Conservation (phyloP, 2,113 vertebrate genomes). For the Corydoras sp. region DNA sequence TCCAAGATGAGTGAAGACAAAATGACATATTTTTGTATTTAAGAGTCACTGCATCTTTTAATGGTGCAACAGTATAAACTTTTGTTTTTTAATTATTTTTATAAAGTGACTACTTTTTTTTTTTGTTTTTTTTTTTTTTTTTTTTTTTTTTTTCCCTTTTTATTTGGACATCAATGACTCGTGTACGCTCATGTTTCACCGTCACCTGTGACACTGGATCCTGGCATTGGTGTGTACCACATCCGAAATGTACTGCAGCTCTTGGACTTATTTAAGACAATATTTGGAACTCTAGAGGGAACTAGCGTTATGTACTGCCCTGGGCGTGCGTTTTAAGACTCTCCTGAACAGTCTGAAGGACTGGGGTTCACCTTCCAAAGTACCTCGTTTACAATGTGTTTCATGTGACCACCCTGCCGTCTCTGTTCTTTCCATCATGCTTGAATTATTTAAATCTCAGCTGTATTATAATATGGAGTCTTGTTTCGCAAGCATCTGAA, state of each 20-base stretch:
- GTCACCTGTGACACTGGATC: constrained; percentile 82
- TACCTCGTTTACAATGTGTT: constrained; percentile 95
- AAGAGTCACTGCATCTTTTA: constrained; percentile 85
- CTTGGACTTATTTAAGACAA: constrained; percentile 70
- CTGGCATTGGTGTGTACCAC: constrained; percentile 64
- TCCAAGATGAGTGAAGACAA: constrained; percentile 57
- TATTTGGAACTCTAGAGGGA: constrained; percentile 56
- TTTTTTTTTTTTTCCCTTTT: constrained; percentile 71
- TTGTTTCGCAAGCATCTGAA: constrained; percentile 75
- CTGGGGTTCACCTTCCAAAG: constrained; percentile 88
- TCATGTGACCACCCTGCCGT: constrained; percentile 82
- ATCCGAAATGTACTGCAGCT: constrained; percentile 67
- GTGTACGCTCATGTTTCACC: constrained; percentile 79
- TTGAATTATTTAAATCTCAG: constrained; percentile 97
- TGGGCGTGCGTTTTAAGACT: constrained; percentile 69
- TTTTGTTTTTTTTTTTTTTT: constrained; percentile 75
- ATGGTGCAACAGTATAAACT: constrained; percentile 67
- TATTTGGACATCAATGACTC: constrained; percentile 81
- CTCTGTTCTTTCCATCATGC: constrained; percentile 68
- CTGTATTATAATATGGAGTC: constrained; percentile 81
- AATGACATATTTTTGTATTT: constrained; percentile 96
- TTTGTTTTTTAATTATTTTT: constrained; percentile 71
- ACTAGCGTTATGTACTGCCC: constrained; percentile 54
- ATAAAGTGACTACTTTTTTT: constrained; percentile 72
- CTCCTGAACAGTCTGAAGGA: constrained; percentile 75